Evolutionary conservation across 2,797 vertebrate species (phyloP).

Genomic region (Sarcophilus harrisii): DNA sequence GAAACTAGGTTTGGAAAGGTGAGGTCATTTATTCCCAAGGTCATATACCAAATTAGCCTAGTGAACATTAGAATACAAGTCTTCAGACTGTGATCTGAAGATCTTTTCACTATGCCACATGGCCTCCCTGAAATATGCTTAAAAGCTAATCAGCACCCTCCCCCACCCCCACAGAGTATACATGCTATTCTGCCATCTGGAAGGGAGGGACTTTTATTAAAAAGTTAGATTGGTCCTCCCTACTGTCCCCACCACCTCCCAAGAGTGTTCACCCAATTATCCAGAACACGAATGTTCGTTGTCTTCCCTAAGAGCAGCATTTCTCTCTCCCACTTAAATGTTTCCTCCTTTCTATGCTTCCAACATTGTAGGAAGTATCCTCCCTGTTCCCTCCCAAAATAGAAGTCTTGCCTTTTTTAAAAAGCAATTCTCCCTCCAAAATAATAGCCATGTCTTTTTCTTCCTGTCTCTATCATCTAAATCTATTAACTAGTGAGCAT

Average conservation of each 20-base stretch:
- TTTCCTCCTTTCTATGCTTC: conserved; percentile 9
- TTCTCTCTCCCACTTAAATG: conserved; percentile 26
- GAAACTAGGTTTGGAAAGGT: neutral
- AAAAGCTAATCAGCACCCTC: neutral
- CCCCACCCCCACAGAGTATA: neutral
- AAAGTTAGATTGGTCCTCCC: neutral
- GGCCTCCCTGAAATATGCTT: neutral
- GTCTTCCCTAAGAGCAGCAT: neutral
- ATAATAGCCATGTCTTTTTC: neutral
- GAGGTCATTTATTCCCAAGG: neutral
- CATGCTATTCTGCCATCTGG: neutral
- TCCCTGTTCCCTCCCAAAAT: neutral
- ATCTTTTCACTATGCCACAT: neutral
- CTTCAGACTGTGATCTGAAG: neutral
- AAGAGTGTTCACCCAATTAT: neutral
- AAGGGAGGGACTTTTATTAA: neutral
- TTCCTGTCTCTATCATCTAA: neutral
- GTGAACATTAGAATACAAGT: neutral
- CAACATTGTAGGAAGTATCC: conserved; percentile 8
- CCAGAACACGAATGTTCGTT: neutral
- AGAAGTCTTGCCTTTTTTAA: neutral
- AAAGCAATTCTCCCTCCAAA: conserved; percentile 37
- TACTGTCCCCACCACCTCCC: neutral
- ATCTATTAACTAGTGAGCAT: neutral
- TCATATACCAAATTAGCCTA: neutral